These are phyloP conservation scores for Cerceris rybyensis DNA, from an alignment of 2,888 invertebrate genomes.

Conservation along the genomic window DNA sequence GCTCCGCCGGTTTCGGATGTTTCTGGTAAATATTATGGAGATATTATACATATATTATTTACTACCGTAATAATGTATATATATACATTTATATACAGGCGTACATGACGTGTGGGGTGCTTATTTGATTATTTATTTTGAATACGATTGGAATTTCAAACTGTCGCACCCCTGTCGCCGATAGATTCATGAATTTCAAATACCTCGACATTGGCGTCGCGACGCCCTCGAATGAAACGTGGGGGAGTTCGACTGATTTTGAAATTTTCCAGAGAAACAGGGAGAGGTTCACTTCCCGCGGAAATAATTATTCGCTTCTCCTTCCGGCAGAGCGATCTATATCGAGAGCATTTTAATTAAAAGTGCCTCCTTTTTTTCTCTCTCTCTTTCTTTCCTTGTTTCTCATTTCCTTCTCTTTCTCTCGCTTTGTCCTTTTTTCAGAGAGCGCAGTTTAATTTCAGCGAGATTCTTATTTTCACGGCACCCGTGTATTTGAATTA, in stretches of 20 bases:
- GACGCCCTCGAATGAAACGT: constrained; percentile 14
- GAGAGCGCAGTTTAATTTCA: background rate
- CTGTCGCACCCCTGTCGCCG: constrained; percentile 28
- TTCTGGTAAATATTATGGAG: background rate
- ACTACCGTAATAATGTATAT: background rate
- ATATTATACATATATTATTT: background rate
- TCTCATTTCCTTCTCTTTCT: too few species aligned
- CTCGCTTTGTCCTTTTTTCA: too few species aligned
- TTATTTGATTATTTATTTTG: constrained; percentile 55
- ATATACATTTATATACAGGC: background rate
- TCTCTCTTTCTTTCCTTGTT: too few species aligned
- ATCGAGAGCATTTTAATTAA: too few species aligned
- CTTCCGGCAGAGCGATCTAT: too few species aligned
- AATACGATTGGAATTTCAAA: constrained; percentile 57
- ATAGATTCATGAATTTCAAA: constrained; percentile 57
- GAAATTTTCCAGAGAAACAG: background rate
- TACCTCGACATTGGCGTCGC: constrained; percentile 30
- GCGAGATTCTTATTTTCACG: background rate
- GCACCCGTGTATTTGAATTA: background rate
- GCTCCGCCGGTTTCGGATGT: too few species aligned
- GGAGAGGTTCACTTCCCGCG: too few species aligned
- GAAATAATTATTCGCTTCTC: too few species aligned
- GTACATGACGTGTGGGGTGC: constrained; percentile 29
- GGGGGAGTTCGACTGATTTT: background rate
- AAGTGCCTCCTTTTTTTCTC: too few species aligned